Evolutionary conservation across 2,113 vertebrate genomes (phyloP), one percentile per base, ranked within the genome.

Genomic region (Alexandromys fortis): DNA sequence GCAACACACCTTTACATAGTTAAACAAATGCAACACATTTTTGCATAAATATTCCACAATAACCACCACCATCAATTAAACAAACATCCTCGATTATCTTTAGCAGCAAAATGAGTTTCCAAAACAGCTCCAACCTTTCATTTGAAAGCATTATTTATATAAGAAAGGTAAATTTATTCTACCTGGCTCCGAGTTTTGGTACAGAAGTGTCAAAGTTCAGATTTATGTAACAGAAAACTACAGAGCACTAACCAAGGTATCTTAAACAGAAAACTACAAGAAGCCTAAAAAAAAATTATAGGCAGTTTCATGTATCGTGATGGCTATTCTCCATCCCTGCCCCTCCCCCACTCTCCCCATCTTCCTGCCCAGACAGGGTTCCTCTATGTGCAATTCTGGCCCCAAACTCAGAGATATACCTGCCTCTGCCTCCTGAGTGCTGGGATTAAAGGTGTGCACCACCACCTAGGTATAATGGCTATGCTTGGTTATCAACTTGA

Each of bases 131-230:
- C 79, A 90, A 92, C 9, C 30, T 70, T 87, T 91, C 70, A 88
- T 61, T 89, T 38, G 45, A 89, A 95, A 89, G 78, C 35, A 86
- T 93, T 86, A 93, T 45, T 96, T 96, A 88, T 45, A 79, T 93
- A 30, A 82, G 42, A 92, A 90, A 89, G 7, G 35, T 21, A 82
- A 82, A 65, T 86, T 89, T 92, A 49, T 76, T 92, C 83, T 42
- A 86, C 30, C 35, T 93, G 12, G 83, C 16, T 55, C 95, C 82
- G 79, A 68, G 5, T 61, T 92, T 89, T 92, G 81, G 21, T 35
- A 91, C 13, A 94, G 75, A 89, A 93, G 73, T 85, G 12, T 81
- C 55, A 86, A 96, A 82, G 67, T 76, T 92, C n/a, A 93, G 47
- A 94, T 86, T 96, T 92, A 82, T 83, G 24, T 92, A 77, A 77